Evolutionary conservation across 1,140 invertebrate species (phyloP).

Genomic region (Zaprionus gabonicus): DNA sequence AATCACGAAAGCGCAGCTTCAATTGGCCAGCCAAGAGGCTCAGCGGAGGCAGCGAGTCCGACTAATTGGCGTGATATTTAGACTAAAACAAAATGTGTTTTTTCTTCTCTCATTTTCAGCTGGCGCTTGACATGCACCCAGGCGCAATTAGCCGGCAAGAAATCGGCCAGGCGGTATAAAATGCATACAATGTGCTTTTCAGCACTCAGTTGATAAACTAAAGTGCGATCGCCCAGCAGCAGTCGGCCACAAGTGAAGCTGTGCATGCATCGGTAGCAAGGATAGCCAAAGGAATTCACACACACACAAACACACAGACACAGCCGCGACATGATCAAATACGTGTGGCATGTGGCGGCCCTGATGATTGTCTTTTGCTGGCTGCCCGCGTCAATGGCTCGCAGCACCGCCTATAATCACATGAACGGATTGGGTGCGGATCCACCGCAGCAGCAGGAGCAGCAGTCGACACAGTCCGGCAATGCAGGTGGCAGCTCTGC

Average conservation of each 20-base stretch:
- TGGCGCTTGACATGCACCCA: slow-evolving; percentile 66
- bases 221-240: slow-evolving; percentile 55
- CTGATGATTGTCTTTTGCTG: slow-evolving; percentile 77
- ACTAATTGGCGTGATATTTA: slow-evolving; percentile 82
- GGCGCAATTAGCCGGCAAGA: slow-evolving; percentile 58
- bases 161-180: slow-evolving; percentile 67
- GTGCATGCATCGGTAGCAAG: slow-evolving; percentile 42
- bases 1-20: slow-evolving; percentile 79
- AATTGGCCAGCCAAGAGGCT: slow-evolving; percentile 20
- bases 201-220: slow-evolving; percentile 72
- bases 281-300: slow-evolving; percentile 46
- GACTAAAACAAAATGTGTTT: slow-evolving; percentile 76
- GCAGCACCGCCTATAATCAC: slow-evolving; percentile 72
- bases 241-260: slow-evolving; percentile 23
- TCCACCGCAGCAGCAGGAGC: slow-evolving; percentile 10
- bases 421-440: slow-evolving; percentile 49
- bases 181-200: slow-evolving; percentile 66
- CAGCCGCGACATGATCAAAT: slow-evolving; percentile 63
- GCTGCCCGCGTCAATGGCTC: slow-evolving; percentile 55
- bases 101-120: slow-evolving; percentile 69
- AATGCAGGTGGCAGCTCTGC: slow-evolving; percentile 22
- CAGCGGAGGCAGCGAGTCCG: slow-evolving; percentile 45
- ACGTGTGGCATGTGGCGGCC: slow-evolving; percentile 78
- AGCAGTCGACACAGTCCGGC: background rate
- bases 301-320: slow-evolving; percentile 25